A percentile compares a stretch with the other conserved stretches of the same genome.
These are phyloP conservation scores for Carassius auratus DNA, from an alignment of 2,113 vertebrate species.

Conservation along the genomic window DNA sequence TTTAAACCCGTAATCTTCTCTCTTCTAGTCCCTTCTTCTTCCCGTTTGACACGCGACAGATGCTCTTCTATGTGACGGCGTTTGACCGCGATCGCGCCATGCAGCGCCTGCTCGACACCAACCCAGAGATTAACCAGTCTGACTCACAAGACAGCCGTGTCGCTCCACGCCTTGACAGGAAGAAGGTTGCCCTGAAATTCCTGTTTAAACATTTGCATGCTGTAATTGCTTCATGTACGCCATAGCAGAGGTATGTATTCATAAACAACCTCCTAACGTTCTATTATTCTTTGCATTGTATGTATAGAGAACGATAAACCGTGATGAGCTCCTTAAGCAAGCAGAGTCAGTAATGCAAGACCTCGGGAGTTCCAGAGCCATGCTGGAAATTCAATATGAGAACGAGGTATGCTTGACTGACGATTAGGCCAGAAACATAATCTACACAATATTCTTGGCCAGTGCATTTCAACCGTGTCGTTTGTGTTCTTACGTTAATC, in stretches of 20 bases:
- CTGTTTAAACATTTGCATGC: background rate
- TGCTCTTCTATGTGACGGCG: slow-evolving; percentile 99
- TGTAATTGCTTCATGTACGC: background rate
- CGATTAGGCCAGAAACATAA: background rate
- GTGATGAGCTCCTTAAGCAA: slow-evolving; percentile 97
- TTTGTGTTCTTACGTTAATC: background rate
- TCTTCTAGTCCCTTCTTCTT: slow-evolving; percentile 94
- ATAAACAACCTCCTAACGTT: background rate
- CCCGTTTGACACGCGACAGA: slow-evolving; percentile 98
- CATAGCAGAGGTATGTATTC: background rate
- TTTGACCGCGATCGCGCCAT: slow-evolving; percentile 98
- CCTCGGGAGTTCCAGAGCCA: slow-evolving; percentile 96
- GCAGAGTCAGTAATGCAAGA: slow-evolving; percentile 99
- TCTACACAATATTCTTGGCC: background rate
- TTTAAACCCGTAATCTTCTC: background rate
- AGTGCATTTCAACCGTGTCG: background rate
- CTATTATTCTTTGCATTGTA: background rate
- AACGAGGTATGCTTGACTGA: slow-evolving; percentile 84
- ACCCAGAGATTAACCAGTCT: slow-evolving; percentile 98
- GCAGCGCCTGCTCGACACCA: slow-evolving; percentile 96
- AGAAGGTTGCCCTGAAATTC: slow-evolving; percentile 81
- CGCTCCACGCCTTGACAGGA: slow-evolving; percentile 95
- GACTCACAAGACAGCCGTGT: slow-evolving; percentile 99
- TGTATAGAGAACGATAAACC: slow-evolving; percentile 94
- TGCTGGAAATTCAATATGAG: slow-evolving; percentile 99